These are phyloP conservation scores for Drosophila paramelanica DNA, from an alignment of 2,888 invertebrate species.

Conservation along the genomic window DNA sequence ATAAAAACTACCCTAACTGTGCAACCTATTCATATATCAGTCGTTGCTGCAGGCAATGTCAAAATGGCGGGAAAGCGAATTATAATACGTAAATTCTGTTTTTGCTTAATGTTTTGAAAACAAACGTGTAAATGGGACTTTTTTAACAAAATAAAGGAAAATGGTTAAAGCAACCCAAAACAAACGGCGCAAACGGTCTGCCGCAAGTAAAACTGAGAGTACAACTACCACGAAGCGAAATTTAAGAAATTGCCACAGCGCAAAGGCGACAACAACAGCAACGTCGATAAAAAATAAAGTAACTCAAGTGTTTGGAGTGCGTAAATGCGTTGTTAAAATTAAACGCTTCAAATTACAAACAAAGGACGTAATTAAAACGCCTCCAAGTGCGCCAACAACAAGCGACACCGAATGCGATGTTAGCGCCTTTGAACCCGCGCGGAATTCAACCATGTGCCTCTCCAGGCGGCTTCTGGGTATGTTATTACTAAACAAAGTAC, in stretches of 20 bases:
- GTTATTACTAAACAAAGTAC: neutral
- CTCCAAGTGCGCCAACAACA: no score
- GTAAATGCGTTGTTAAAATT: constrained; percentile 48
- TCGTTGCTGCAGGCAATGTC: neutral
- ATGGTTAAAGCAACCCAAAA: constrained; percentile 35
- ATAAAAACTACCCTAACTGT: neutral
- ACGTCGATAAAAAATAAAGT: neutral
- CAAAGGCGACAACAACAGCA: neutral
- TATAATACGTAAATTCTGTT: neutral
- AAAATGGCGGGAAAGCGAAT: constrained; percentile 44
- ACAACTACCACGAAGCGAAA: neutral
- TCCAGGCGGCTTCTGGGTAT: constrained; percentile 19
- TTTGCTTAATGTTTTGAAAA: constrained; percentile 4
- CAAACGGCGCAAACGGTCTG: neutral
- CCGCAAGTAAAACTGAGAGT: neutral
- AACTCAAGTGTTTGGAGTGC: neutral
- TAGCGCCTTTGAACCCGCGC: constrained; percentile 41
- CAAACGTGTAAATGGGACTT: neutral
- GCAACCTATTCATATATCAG: neutral
- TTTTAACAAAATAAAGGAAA: constrained; percentile 9
- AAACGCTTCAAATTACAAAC: constrained; percentile 30
- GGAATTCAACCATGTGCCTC: constrained; percentile 53
- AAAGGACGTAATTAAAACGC: neutral
- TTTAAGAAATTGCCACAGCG: neutral
- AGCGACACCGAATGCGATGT: neutral